Base-by-base conservation (phyloP, 2,888 invertebrate genomes). In the Latrodectus elegans region DNA sequence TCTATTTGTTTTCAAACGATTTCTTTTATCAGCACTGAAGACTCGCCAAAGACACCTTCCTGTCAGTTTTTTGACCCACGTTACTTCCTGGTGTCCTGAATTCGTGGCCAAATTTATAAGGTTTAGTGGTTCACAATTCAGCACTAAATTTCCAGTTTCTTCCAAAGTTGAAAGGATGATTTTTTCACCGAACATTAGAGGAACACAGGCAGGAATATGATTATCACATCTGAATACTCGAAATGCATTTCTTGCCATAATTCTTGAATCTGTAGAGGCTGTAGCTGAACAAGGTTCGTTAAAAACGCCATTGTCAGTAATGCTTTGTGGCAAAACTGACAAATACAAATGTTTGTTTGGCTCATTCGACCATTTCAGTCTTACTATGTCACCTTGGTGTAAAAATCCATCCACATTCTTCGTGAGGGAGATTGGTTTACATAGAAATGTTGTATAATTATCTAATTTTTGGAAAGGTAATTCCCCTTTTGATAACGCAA, bases 401-500 rank as follows among this genome's bases (percentile, higher is more conserved):
- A 86, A n/a, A 38, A 80, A 86, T 8, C 85, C 85, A 26, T 86
- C 85, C 12, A 76, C 52, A 53, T 86, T 86, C 17, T 65, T 60
- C 0, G 85, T 86, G 12, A 86, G 80, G 9, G 70, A 52, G 1
- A 86, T 38, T 4, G 80, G 85, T 49, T 52, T 55, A n/a, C 71
- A 76, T 8, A 86, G 15, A 14, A 38, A 15, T 11, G 14, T 17
- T 38, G 80, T 14, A 15, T 86, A 86, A 52, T 49, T 76, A 49
- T 86, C 80, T n/a, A 86, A 52, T 15, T 80, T 86, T n/a, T 86
- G 85, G 12, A 76, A 86, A 12, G 80, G 52, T 15, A 86, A 52
- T 17, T 80, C 49, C n/a, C 71, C 70, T 26, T 76, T 74, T 26
- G 64, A 64, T n/a, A 80, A 60, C 15, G 79, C 80, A 51, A 76